A percentile compares a stretch with the other conserved stretches of the same genome.
These are phyloP conservation scores for Haplotaxodon microlepis DNA, from an alignment of 2,113 vertebrate genomes.

Conservation along the genomic window DNA sequence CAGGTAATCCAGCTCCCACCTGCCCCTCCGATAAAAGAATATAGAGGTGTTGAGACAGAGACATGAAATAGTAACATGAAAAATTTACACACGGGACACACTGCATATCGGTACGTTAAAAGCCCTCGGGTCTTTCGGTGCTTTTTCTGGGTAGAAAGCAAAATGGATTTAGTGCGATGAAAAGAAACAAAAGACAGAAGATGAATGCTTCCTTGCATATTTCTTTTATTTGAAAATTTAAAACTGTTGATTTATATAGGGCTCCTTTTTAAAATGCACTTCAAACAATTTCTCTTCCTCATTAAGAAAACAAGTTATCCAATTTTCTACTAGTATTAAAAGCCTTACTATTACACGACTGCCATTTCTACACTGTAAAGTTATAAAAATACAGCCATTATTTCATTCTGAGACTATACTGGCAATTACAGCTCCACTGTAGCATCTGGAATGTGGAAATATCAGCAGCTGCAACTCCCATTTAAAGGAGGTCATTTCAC, in stretches of 20 bases:
- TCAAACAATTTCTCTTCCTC: background rate
- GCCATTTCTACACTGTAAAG: background rate
- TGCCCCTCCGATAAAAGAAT: constrained; percentile 12
- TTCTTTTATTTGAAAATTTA: background rate
- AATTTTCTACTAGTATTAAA: background rate
- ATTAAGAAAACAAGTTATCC: background rate
- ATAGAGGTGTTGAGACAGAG: background rate
- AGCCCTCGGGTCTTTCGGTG: background rate
- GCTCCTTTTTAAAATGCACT: background rate
- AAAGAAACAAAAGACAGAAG: background rate
- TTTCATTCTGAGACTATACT: constrained; percentile 20
- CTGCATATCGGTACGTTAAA: background rate
- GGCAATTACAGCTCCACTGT: constrained; percentile 36
- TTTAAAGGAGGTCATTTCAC: constrained; percentile 32
- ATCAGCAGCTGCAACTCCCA: constrained; percentile 41
- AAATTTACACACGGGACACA: constrained; percentile 12
- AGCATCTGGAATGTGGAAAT: constrained; percentile 46
- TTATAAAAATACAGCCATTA: constrained; percentile 28
- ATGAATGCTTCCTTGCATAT: background rate
- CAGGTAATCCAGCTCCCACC: constrained; percentile 37
- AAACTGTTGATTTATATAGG: background rate
- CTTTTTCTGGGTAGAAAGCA: background rate
- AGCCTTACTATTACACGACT: background rate
- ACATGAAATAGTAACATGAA: constrained; percentile 29
- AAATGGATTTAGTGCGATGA: background rate